Evolutionary conservation across 2,113 vertebrate genomes (phyloP), one percentile per base, ranked within the genome.

Genomic region (Corythornis cristatus): DNA sequence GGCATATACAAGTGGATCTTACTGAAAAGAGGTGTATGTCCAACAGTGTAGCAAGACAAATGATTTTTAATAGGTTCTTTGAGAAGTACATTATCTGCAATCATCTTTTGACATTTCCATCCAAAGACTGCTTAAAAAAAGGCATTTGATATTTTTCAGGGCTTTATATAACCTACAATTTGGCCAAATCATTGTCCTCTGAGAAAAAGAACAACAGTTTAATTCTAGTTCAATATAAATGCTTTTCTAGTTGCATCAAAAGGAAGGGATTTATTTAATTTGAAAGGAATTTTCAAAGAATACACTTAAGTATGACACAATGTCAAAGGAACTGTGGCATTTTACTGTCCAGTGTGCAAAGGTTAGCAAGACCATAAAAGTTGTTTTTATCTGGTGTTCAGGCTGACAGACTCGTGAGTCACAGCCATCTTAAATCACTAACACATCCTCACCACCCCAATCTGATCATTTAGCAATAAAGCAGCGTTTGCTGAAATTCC

Each of bases 211-310:
- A 96, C 23, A 51, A 83, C 85, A 93, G 73, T 91, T 96, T 97
- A 77, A 70, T 96, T 89, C 87, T 92, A 81, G 83, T 93, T 95
- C 92, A 96, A 90, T 96, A 96, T 96, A 91, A 96, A 71, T 93
- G 78, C 81, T 96, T 96, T 89, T 93, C 89, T 95, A 93, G 95
- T 96, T 95, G 50, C 75, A 90, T 96, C 91, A 94, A 96, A 97
- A 93, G 85, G 86, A 95, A 94, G 9, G 40, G 57, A 92, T 89
- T 92, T 20, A 48, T 78, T 95, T 93, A 92, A 91, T 84, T 84
- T 89, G 53, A 90, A 87, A 75, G 66, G 58, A 72, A 61, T 92
- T 91, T 92, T 95, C 43, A 81, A 74, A 86, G 57, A 90, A 94
- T 79, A 83, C 94, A 95, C 64, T 75, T 73, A 95, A 92, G 62